Evolutionary conservation across 1,140 invertebrate species (phyloP).

Genomic region (Drosophila bifasciata): DNA sequence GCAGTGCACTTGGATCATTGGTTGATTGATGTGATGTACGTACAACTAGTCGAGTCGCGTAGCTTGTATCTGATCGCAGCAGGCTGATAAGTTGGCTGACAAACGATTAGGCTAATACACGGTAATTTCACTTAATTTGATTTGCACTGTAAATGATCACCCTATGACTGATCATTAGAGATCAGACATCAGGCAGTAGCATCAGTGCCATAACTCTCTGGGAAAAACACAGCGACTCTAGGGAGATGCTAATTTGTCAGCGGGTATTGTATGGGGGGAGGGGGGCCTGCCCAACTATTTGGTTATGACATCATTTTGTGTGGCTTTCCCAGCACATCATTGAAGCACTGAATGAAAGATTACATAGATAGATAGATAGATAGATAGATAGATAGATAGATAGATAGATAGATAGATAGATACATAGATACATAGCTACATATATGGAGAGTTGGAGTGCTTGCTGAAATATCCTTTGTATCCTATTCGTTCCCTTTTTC

Average conservation of each 20-base stretch:
- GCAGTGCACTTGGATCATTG: neutral
- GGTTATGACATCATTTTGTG: too few species aligned
- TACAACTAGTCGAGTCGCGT: too few species aligned
- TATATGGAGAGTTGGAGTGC: too few species aligned
- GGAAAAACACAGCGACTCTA: neutral
- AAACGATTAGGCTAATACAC: conserved; percentile 48
- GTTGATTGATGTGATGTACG: neutral
- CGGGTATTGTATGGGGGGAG: conserved; percentile 29
- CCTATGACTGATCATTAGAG: conserved; percentile 41
- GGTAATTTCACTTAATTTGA: conserved; percentile 47
- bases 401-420: too few species aligned
- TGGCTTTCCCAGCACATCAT: too few species aligned
- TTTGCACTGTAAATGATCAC: conserved; percentile 28
- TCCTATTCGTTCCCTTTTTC: too few species aligned
- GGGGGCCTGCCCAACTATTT: too few species aligned
- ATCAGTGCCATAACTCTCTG: conserved; percentile 24
- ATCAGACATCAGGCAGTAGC: conserved; percentile 15
- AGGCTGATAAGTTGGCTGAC: conserved; percentile 33
- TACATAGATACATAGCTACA: too few species aligned
- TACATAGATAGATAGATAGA: too few species aligned
- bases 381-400: too few species aligned
- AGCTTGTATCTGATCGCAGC: conserved; percentile 8
- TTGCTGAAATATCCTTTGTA: too few species aligned
- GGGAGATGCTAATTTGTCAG: conserved; percentile 37
- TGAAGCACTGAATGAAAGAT: too few species aligned